Percentiles rank a stretch among this genome's conserved stretches.
Evolutionary conservation across 2,113 vertebrate genomes (phyloP).

Genomic region (Suncus etruscus): DNA sequence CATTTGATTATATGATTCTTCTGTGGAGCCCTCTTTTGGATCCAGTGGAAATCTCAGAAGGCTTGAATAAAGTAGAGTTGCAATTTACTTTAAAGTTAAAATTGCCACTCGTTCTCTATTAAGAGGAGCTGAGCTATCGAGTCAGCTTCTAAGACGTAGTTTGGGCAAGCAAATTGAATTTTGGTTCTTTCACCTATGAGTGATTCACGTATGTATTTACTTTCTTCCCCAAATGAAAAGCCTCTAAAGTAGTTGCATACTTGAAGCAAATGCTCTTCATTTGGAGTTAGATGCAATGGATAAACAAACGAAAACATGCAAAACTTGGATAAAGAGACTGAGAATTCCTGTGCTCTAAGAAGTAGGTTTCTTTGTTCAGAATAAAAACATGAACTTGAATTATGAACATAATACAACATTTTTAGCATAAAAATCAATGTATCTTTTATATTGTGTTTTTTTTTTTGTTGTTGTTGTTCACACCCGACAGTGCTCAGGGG

Average conservation of each 20-base stretch:
- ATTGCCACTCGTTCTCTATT: not conserved
- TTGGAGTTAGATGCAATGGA: not conserved
- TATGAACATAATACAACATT: not conserved
- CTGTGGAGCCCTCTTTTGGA: conserved; percentile 26
- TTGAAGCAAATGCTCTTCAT: not conserved
- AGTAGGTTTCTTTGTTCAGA: conserved; percentile 15
- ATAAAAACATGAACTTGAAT: not conserved
- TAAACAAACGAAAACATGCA: not conserved
- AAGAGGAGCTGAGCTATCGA: not conserved
- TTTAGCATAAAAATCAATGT: conserved; percentile 51
- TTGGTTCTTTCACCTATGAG: not conserved
- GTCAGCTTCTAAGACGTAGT: not conserved
- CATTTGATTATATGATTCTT: conserved; percentile 46
- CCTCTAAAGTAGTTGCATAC: not conserved
- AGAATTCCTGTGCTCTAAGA: not conserved
- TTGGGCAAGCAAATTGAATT: not conserved
- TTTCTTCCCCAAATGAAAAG: not conserved
- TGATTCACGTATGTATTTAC: not conserved
- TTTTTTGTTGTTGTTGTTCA: too few relatives aligned
- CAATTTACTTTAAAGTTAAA: conserved; percentile 53
- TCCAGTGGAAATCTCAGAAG: conserved; percentile 22
- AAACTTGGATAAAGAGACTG: not conserved
- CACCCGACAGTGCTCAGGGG: too few relatives aligned
- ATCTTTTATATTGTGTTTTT: not conserved
- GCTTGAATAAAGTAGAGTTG: not conserved